Evolutionary conservation across 2,113 vertebrate genomes (phyloP).

Genomic region (Semnornis frantzii): DNA sequence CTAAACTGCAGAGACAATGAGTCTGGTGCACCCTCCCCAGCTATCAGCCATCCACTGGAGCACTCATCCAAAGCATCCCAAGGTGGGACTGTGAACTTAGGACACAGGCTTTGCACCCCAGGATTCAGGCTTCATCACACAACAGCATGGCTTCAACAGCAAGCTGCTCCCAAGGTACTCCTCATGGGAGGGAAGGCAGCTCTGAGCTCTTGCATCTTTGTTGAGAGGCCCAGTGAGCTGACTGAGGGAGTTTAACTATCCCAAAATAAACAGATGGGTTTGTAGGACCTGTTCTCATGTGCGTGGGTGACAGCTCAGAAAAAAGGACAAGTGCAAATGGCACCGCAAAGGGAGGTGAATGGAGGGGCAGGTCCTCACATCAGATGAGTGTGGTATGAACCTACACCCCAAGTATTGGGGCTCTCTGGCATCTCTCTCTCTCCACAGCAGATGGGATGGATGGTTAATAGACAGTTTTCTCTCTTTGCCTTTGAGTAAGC

Average conservation of each 20-base stretch:
- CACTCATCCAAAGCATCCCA: neutral
- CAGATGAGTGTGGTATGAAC: neutral
- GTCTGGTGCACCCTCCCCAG: neutral
- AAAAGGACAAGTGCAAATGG: neutral
- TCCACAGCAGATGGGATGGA: neutral
- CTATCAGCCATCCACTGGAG: neutral
- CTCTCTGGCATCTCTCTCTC: neutral
- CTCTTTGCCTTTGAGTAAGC: neutral
- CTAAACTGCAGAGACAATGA: neutral
- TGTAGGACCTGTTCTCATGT: neutral
- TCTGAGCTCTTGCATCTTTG: neutral
- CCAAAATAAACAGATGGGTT: neutral
- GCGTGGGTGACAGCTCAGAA: neutral
- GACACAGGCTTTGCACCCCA: neutral
- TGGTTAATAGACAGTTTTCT: neutral
- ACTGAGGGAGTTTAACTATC: neutral
- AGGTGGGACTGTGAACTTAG: neutral
- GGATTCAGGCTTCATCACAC: neutral
- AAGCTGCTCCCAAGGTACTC: neutral
- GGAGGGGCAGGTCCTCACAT: neutral
- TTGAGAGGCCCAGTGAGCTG: neutral
- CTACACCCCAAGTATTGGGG: neutral
- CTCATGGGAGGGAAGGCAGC: neutral
- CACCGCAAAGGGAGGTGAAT: neutral
- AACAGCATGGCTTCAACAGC: neutral